Base-by-base conservation (phyloP, 2,113 vertebrate species). In the Isurus oxyrinchus region DNA sequence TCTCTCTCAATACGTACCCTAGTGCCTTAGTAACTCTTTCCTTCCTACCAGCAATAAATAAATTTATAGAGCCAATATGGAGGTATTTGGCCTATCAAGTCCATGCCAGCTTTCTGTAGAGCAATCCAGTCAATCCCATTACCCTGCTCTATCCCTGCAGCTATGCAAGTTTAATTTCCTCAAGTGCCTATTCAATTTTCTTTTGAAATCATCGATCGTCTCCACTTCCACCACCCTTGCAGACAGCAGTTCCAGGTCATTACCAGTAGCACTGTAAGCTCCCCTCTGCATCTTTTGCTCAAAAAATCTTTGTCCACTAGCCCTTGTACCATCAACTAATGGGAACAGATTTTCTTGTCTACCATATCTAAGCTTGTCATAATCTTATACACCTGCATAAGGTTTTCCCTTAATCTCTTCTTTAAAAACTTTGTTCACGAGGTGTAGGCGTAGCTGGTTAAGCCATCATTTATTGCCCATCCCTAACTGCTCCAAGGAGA, bases 11-110 rank as follows among this genome's bases (percentile, higher is more conserved):
- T 53, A 53, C 67, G 53, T n/a, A 53, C 25, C 25, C 67, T 0
- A 55, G 49, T 53, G 66, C 94, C 25, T 53, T 25, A 72, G 66
- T 95, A 95, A 95, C 66, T 72, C 63, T 69, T 95, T 95, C 44
- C 63, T 72, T 95, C 94, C 66, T 55, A 14, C 21, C 6, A 61
- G 59, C 5, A 63, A 63, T 63, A n/a, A 63, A 63, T 14, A 57
- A 0, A 35, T 63, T 93, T 44, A 81, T 76, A 76, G 72, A 76
- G 3, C 35, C 31, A 76, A 66, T 35, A 76, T 31, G 11, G 27
- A 25, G 5, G 8, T 10, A 76, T n/a, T 76, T 76, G 35, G 31
- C 72, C 72, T 8, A 76, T n/a, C 31, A 76, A 35, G 10, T 76
- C 72, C 72, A 76, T 76, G 31, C 72, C 35, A 35, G 72, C 11